These are phyloP conservation scores for Antheraea assamensis DNA, from an alignment of 2,888 invertebrate species.

Conservation along the genomic window DNA sequence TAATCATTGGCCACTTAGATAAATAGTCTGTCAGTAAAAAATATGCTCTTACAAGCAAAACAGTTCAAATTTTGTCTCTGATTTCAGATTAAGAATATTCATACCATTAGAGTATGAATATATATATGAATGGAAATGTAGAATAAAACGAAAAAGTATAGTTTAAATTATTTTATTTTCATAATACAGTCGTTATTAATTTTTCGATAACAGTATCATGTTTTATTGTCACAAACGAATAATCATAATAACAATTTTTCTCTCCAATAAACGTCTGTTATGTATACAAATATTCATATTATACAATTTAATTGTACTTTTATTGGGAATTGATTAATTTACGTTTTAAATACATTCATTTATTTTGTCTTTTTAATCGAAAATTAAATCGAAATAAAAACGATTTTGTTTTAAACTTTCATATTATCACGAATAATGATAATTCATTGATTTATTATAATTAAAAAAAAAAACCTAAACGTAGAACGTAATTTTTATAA, in stretches of 20 bases:
- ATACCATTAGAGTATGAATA: too few species aligned
- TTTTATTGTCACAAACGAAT: constrained; percentile 29
- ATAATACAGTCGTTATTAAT: constrained; percentile 62
- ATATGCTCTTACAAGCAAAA: neutral
- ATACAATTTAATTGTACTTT: constrained; percentile 17
- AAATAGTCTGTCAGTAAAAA: neutral
- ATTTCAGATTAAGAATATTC: neutral
- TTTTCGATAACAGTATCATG: constrained; percentile 39
- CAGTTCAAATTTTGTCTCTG: neutral
- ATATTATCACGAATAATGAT: neutral
- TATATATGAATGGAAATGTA: neutral
- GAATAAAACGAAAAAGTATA: constrained; percentile 30
- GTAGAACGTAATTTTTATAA: constrained; percentile 22
- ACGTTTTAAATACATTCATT: neutral
- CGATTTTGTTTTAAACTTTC: neutral
- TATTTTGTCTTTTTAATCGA: neutral
- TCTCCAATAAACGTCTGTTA: neutral
- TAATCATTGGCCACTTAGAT: neutral
- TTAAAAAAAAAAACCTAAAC: neutral
- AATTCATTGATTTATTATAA: neutral
- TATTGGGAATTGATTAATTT: neutral
- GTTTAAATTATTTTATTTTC: constrained; percentile 62
- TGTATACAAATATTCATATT: neutral
- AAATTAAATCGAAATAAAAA: neutral
- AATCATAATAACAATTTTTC: constrained; percentile 11